Base-by-base conservation (phyloP, 2,888 invertebrate genomes). In the Harpalus rufipes region DNA sequence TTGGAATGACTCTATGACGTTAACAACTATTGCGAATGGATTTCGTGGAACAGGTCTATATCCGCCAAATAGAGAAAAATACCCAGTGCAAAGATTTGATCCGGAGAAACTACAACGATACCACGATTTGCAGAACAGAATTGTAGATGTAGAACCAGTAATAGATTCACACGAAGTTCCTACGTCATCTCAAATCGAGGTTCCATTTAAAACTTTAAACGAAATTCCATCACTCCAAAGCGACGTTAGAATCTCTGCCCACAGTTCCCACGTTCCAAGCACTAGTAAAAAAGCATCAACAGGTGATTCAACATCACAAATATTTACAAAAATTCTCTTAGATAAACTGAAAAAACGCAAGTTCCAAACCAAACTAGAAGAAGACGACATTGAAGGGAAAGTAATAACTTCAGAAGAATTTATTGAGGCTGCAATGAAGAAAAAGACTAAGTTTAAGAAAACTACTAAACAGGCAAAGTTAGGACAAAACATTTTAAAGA, bases 21-120 rank as follows among this genome's bases (percentile, higher is more conserved):
- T 5, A 78, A 25, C 44, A 41, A 56, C 7, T n/a, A 65, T 80
- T 72, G 21, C 51, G 16, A n/a, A 44, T 21, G 61, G 63, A 56
- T 80, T 85, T 72, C 51, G 16, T 51, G 44, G 56, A 78, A 78
- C 78, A 78, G 78, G 78, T 16, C 59, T 83, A 8, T 83, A 68
- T 74, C 83, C 83, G 8, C 14, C 8, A 21, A n/a, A 58, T 16
- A 74, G 58, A 59, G 41, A 58, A 41, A 72, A 59, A 41, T 83
- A 83, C 51, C 83, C 74, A 14, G 41, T 32, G 41, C 61, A 18
- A 12, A 21, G 74, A 1, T 39, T 74, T 32, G 59, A 83, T 32
- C 7, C 25, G 12, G 68, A 58, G 18, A 83, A 83, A 44, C 59
- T 83, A 39, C 6, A 81, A 68, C 25, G 41, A 68, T 81, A 81